Evolutionary conservation across 2,113 vertebrate genomes (phyloP).

Genomic region (Sigmodon hispidus): DNA sequence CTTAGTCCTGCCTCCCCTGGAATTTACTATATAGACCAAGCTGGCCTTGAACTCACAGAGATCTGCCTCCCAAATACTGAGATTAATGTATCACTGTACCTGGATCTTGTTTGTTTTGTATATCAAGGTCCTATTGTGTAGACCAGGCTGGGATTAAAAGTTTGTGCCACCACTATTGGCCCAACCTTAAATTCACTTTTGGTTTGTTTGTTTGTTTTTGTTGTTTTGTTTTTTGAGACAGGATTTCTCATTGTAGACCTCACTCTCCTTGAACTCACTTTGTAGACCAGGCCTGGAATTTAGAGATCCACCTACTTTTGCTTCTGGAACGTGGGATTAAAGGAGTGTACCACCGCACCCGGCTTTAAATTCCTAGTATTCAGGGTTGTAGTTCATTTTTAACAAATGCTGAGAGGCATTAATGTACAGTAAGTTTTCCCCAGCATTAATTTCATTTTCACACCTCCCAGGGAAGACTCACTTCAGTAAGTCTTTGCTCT

Average conservation of each 20-base stretch:
- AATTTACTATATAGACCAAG: neutral
- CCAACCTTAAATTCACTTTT: neutral
- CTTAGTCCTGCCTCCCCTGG: neutral
- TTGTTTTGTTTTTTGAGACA: neutral
- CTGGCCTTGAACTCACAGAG: neutral
- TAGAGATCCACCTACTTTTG: neutral
- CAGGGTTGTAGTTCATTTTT: slow-evolving; percentile 36
- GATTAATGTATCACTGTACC: neutral
- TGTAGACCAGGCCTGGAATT: neutral
- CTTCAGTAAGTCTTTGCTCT: neutral
- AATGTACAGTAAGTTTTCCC: neutral
- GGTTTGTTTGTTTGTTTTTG: too few relatives aligned
- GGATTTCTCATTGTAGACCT: neutral
- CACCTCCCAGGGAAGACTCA: neutral
- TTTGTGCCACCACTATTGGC: neutral
- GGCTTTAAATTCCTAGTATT: slow-evolving; percentile 1
- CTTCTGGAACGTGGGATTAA: neutral
- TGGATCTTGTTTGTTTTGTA: neutral
- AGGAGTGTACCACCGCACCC: neutral
- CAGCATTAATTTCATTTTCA: neutral
- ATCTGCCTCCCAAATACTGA: neutral
- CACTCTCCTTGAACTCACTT: neutral
- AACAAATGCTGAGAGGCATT: neutral
- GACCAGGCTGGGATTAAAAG: neutral
- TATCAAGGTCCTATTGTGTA: neutral